Evolutionary conservation across 2,888 invertebrate species (phyloP), one percentile per base, ranked within the genome.

Genomic region (Odontocerum albicorne): DNA sequence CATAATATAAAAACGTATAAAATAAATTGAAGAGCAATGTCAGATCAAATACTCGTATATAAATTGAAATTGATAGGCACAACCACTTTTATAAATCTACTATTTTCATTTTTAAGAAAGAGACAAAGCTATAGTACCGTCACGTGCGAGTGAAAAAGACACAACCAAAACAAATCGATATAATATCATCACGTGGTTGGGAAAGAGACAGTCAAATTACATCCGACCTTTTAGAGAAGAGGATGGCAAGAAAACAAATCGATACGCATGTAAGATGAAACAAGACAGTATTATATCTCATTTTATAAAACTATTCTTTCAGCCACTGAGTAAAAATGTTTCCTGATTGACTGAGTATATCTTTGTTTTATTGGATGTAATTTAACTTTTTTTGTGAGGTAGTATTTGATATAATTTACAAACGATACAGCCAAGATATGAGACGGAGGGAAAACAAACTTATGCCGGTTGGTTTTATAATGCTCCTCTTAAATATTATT

Each of bases 111-210:
- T n/a, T n/a, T n/a, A n/a, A 65, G 57, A 65, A 62, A 64, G 75
- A 72, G 70, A 75, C 67, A 64, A 65, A 70, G 66, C 67, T 71
- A 73, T 68, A 65, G 64, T 63, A 21, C 32, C 15, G 20, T 36
- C 64, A 63, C 63, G 66, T 66, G 66, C 66, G 68, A 64, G 75
- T 62, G 66, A 76, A 66, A 71, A 77, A 74, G 79, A 75, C 69
- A 73, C 74, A 72, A 73, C 74, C 77, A 78, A 77, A 79, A 80
- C 80, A 80, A 79, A 79, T 77, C 75, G 75, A 77, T 76, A 65
- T 71, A 71, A 73, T 73, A 73, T 71, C 69, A 17, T 66, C 38
- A 36, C 17, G 20, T 20, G 43, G 66, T 22, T 21, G 10, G 6
- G 27, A 47, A 12, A 15, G n/a, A 21, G 47, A 36, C 35, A 12